Evolutionary conservation across 2,797 vertebrate genomes (phyloP).

Genomic region (Pelobates cultripes): DNA sequence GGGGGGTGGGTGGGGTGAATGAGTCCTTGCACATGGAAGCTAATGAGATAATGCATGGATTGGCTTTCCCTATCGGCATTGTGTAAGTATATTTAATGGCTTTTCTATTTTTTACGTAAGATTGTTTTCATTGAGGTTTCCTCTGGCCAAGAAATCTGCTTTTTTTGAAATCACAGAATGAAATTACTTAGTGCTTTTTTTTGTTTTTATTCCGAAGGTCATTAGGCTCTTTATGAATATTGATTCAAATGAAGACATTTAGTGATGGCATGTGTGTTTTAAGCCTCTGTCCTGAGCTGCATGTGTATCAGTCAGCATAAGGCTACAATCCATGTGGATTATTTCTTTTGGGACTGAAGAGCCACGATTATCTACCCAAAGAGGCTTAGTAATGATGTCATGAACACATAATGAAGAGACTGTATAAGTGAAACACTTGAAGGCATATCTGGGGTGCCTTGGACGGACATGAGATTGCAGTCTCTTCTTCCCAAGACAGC

Average conservation of each 20-base stretch:
- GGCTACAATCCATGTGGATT: constrained; percentile 54
- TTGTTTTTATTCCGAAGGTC: too few relatives aligned
- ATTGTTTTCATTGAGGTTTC: too few relatives aligned
- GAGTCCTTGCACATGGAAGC: too few relatives aligned
- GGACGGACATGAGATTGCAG: too few relatives aligned
- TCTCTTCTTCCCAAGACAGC: background rate
- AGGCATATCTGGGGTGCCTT: background rate
- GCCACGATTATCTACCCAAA: constrained; percentile 37
- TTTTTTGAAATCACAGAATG: too few relatives aligned
- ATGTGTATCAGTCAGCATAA: constrained; percentile 47
- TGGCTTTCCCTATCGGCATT: too few relatives aligned
- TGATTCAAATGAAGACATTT: constrained; percentile 8
- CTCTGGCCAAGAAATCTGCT: too few relatives aligned
- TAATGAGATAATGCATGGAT: too few relatives aligned
- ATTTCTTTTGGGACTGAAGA: constrained; percentile 65
- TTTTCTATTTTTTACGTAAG: too few relatives aligned
- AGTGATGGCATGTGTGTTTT: background rate
- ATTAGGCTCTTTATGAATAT: background rate
- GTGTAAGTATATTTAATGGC: too few relatives aligned
- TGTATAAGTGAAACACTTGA: constrained; percentile 30
- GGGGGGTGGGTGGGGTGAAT: too few relatives aligned
- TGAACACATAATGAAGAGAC: constrained; percentile 45
- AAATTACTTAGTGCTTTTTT: too few relatives aligned
- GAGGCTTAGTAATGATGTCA: constrained; percentile 56
- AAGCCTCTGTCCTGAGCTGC: constrained; percentile 11